A percentile compares a stretch with the other conserved stretches of the same genome.
Conservation (phyloP, 1,140 invertebrate genomes). For the Micrasema longulum region DNA sequence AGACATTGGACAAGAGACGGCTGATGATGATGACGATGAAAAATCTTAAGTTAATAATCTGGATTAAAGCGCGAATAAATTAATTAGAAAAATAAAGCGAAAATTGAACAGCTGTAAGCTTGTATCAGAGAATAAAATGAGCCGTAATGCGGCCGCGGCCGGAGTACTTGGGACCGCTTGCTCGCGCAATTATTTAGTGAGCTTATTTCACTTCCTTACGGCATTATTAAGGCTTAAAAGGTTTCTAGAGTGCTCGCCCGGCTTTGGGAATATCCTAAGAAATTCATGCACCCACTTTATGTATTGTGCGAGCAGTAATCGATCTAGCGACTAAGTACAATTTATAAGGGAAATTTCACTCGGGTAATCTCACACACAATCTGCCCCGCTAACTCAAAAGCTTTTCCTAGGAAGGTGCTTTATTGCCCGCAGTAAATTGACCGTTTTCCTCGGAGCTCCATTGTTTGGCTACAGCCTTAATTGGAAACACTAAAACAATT, state of each 20-base stretch:
- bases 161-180: no score
- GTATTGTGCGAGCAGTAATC: slow-evolving; percentile 42
- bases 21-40: no score
- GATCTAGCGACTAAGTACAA: slow-evolving; percentile 45
- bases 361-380: slow-evolving; percentile 33
- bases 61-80: no score
- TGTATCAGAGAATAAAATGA: no score
- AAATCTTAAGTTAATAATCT: no score
- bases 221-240: slow-evolving; percentile 54
- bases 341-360: slow-evolving; percentile 42
- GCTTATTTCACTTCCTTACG: slow-evolving; percentile 53
- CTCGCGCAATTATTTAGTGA: slow-evolving; percentile 49
- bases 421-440: slow-evolving; percentile 23
- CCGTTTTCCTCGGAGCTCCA: slow-evolving; percentile 7
- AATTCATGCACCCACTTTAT: slow-evolving; percentile 42
- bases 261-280: slow-evolving; percentile 42
- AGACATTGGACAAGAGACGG: no score
- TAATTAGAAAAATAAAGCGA: no score
- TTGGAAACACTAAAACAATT: slow-evolving; percentile 1
- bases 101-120: no score
- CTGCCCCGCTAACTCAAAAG: slow-evolving; percentile 33
- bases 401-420: slow-evolving; percentile 15
- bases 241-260: slow-evolving; percentile 45
- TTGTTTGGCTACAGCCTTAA: slow-evolving; percentile 31
- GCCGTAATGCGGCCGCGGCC: no score